Conservation (phyloP, 2,113 vertebrate species). For the Salvelinus fontinalis region DNA sequence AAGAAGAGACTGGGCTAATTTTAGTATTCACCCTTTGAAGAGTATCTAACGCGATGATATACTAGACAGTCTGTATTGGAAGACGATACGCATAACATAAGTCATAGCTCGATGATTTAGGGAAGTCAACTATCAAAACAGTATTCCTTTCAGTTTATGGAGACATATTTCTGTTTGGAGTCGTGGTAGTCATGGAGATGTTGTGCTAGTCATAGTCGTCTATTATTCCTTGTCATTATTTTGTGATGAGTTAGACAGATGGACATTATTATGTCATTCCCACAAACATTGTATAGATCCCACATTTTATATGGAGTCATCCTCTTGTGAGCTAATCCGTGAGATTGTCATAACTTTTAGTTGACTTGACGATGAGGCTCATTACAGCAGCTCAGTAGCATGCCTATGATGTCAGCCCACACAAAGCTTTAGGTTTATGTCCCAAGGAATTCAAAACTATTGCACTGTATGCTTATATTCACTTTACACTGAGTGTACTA, state of each 20-base stretch:
- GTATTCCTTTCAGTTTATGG: neutral
- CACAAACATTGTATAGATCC: constrained; percentile 46
- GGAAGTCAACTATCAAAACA: neutral
- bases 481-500: too few relatives aligned
- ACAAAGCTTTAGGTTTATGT: neutral
- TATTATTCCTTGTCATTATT: neutral
- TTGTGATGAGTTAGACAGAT: too few relatives aligned
- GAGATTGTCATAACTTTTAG: constrained; percentile 20
- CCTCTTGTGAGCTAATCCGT: constrained; percentile 14
- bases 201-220: neutral
- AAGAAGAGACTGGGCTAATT: neutral
- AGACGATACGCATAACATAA: neutral
- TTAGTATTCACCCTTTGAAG: neutral
- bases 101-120: neutral
- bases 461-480: neutral
- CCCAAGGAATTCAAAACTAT: neutral
- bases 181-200: neutral
- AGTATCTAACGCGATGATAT: neutral
- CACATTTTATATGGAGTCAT: constrained; percentile 61
- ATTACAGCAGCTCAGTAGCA: constrained; percentile 10
- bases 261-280: constrained; percentile 23
- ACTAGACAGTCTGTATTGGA: neutral
- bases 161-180: neutral
- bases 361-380: constrained; percentile 11
- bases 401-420: constrained; percentile 4